phyloP scores from a whole-genome alignment of 2,113 vertebrate genomes.

The Laticauda laticaudata region DNA sequence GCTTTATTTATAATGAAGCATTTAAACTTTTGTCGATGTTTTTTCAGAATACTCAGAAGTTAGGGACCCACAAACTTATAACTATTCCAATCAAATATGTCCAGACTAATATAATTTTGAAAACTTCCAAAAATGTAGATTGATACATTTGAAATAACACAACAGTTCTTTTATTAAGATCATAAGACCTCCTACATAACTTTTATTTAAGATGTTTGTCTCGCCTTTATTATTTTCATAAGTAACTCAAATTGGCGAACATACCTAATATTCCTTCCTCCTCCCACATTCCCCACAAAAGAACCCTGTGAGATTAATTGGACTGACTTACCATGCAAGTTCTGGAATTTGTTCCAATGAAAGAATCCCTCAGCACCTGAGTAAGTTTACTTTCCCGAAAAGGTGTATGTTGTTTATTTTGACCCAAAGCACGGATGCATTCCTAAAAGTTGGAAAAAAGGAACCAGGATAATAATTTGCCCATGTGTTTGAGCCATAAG shows the following conservation, averaged over 20 bases:
- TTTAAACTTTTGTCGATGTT: neutral
- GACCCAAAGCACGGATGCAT: constrained; percentile 94
- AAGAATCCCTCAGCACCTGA: constrained; percentile 94
- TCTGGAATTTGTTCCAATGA: constrained; percentile 91
- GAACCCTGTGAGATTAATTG: neutral
- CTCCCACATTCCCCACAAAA: neutral
- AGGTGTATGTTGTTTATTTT: constrained; percentile 92
- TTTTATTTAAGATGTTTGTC: neutral
- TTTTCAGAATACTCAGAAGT: neutral
- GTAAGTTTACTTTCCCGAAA: constrained; percentile 97
- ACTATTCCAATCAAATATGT: neutral
- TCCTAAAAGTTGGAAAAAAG: constrained; percentile 72
- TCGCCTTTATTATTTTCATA: neutral
- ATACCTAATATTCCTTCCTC: neutral
- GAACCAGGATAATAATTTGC: neutral
- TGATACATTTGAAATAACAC: neutral
- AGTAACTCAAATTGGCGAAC: neutral
- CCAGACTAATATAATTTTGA: no score
- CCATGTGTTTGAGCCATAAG: neutral
- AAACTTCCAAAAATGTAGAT: neutral
- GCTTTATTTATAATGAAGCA: neutral
- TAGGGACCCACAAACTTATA: neutral
- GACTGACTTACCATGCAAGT: constrained; percentile 89
- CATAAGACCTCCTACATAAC: neutral
- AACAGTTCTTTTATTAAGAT: neutral